Conservation (phyloP, 2,113 vertebrate species). For the Grallaria varia region DNA sequence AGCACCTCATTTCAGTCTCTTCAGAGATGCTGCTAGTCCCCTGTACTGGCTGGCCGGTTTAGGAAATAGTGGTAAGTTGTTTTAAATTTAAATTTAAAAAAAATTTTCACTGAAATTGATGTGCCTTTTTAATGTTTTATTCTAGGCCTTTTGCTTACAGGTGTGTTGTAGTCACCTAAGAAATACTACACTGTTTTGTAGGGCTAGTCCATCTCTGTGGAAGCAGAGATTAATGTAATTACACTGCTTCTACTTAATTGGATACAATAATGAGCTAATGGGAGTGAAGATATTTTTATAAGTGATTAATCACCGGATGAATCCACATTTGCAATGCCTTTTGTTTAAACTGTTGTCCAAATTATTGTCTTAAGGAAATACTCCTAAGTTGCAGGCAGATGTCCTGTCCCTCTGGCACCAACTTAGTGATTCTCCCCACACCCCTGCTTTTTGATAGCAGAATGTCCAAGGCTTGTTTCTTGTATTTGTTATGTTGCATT, state of each 20-base stretch:
- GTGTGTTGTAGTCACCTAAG: not conserved
- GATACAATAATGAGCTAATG: not conserved
- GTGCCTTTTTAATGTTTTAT: not conserved
- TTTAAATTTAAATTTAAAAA: not conserved
- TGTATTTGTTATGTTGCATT: not conserved
- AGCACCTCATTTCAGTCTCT: not conserved
- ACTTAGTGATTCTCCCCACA: not conserved
- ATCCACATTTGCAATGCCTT: not conserved
- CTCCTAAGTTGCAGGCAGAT: not conserved
- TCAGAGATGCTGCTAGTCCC: not conserved
- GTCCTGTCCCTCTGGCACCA: not conserved
- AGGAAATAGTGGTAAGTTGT: not conserved
- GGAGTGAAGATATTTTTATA: not conserved
- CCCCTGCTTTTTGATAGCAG: not conserved
- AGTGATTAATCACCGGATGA: not conserved
- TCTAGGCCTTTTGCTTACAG: not conserved
- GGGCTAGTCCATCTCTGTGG: not conserved
- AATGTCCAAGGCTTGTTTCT: not conserved
- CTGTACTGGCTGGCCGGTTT: not conserved
- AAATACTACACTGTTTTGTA: not conserved
- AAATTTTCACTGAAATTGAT: not conserved
- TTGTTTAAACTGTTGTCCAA: not conserved
- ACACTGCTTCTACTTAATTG: not conserved
- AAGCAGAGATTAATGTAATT: not conserved
- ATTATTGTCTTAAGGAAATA: not conserved